Evolutionary conservation across 2,888 invertebrate genomes (phyloP).

Genomic region (Yponomeuta malinellus): DNA sequence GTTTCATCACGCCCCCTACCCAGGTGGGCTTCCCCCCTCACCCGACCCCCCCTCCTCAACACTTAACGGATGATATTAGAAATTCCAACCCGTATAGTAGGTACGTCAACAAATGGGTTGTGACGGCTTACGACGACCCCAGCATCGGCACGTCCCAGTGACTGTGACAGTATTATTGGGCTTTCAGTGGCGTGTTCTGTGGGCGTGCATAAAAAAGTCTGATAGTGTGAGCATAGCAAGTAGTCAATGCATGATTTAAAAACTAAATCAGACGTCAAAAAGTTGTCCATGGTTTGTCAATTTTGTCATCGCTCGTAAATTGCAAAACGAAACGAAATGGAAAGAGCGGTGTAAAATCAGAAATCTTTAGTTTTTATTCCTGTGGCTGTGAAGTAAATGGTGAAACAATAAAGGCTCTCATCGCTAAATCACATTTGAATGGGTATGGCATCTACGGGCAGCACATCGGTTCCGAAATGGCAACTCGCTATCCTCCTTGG

Average conservation of each 20-base stretch:
- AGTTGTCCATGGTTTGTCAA: slow-evolving; percentile 37
- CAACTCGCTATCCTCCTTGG: slow-evolving; percentile 90
- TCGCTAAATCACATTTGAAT: slow-evolving; percentile 30
- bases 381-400: slow-evolving; percentile 55
- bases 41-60: no score
- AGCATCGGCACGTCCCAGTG: no score
- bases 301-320: slow-evolving; percentile 25
- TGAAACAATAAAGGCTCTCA: slow-evolving; percentile 45
- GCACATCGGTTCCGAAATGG: slow-evolving; percentile 85
- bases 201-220: no score
- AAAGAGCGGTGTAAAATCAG: slow-evolving; percentile 23
- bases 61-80: no score
- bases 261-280: slow-evolving; percentile 31
- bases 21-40: no score
- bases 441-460: slow-evolving; percentile 69
- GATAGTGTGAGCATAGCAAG: no score
- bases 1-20: no score
- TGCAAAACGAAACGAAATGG: slow-evolving; percentile 20
- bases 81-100: no score
- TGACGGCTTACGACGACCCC: no score
- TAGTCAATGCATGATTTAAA: not conserved
- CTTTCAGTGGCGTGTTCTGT: no score
- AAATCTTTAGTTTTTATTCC: slow-evolving; percentile 20
- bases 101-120: no score
- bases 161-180: no score